These are phyloP conservation scores for Pantherophis guttatus DNA, from an alignment of 2,113 vertebrate species.

Conservation along the genomic window DNA sequence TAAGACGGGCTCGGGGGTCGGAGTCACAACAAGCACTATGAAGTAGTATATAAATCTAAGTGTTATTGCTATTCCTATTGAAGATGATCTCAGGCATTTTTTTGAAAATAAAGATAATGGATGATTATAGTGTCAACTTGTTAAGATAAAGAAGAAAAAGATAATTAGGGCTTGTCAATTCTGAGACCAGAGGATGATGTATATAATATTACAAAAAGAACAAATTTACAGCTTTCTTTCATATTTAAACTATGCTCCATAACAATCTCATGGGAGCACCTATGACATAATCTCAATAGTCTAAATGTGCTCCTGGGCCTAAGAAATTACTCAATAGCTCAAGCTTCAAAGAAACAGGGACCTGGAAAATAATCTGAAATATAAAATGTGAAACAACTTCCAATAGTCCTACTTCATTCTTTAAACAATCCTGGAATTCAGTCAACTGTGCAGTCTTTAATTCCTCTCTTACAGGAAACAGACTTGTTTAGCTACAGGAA, in stretches of 20 bases:
- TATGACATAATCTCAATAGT: background rate
- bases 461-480: background rate
- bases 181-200: background rate
- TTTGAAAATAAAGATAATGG: background rate
- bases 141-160: background rate
- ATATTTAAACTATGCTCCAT: background rate
- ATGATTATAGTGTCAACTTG: background rate
- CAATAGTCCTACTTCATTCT: background rate
- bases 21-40: background rate
- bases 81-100: background rate
- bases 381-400: background rate
- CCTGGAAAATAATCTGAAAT: background rate
- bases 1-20: no score
- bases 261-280: background rate
- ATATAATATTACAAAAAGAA: background rate
- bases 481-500: background rate
- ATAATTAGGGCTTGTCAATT: background rate
- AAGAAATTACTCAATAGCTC: background rate
- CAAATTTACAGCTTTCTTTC: background rate
- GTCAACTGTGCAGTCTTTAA: background rate
- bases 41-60: background rate
- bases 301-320: background rate
- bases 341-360: background rate
- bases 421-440: background rate
- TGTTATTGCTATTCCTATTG: background rate